phyloP scores from a whole-genome alignment of 35 echinoderm and acorn worm genomes.

The Ophioderma brevispina region DNA sequence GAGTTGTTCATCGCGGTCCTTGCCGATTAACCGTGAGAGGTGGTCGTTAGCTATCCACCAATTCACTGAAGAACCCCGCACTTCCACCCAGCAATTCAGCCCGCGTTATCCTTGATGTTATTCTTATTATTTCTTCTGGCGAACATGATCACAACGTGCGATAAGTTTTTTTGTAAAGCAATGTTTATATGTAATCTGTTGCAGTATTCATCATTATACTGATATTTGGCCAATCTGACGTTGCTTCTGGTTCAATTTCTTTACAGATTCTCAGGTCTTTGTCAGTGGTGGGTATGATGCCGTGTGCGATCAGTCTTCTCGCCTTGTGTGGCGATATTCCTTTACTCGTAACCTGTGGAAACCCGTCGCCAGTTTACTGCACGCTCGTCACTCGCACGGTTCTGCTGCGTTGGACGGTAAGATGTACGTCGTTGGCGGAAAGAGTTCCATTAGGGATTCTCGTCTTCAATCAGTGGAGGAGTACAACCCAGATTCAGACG shows the following conservation, averaged over 20 bases:
- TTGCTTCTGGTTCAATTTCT: background rate
- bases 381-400: slow-evolving; percentile 67
- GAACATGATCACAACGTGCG: too few species aligned
- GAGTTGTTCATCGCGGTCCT: too few species aligned
- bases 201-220: too few species aligned
- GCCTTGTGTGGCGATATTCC: slow-evolving; percentile 67
- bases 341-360: slow-evolving; percentile 72
- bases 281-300: slow-evolving; percentile 79
- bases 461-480: slow-evolving; percentile 65
- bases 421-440: slow-evolving; percentile 74
- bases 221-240: too few species aligned
- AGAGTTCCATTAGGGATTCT: slow-evolving; percentile 41
- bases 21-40: too few species aligned
- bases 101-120: too few species aligned
- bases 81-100: too few species aligned
- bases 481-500: slow-evolving; percentile 32
- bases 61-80: too few species aligned
- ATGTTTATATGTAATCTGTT: too few species aligned
- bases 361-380: slow-evolving; percentile 24
- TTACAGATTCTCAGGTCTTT: slow-evolving; percentile 50
- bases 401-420: slow-evolving; percentile 22
- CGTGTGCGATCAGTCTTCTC: slow-evolving; percentile 33
- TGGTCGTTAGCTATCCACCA: too few species aligned
- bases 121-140: too few species aligned
- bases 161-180: too few species aligned